These are phyloP conservation scores for Oscheius sp. DNA, from an alignment of 2,888 invertebrate genomes.

Conservation along the genomic window DNA sequence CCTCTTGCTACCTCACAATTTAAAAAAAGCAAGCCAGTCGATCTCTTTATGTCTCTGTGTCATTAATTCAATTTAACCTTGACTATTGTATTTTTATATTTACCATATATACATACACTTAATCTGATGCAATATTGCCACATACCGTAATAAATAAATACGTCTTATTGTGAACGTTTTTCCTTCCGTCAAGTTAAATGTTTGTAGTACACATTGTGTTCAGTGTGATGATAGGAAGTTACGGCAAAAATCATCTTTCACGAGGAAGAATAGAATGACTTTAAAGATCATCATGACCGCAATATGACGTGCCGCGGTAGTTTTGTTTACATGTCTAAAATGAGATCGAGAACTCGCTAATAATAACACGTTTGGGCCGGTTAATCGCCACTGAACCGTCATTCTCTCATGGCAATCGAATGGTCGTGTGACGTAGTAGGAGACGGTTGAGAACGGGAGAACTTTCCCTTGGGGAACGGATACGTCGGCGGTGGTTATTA, in stretches of 20 bases:
- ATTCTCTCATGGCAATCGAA: not conserved
- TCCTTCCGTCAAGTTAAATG: no score
- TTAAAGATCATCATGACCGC: slow-evolving; percentile 23
- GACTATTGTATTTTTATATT: not conserved
- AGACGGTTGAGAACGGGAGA: slow-evolving; percentile 13
- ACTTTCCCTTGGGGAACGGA: slow-evolving; percentile 10
- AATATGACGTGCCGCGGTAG: slow-evolving; percentile 1
- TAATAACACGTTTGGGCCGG: slow-evolving; percentile 24
- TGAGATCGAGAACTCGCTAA: slow-evolving; percentile 21
- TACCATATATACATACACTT: slow-evolving; percentile 9
- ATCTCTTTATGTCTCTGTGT: not conserved
- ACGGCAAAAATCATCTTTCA: not conserved
- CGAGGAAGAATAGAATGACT: not conserved
- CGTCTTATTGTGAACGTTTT: not conserved
- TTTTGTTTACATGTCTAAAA: slow-evolving; percentile 17
- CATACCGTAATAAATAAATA: slow-evolving; percentile 13
- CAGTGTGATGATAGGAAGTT: not conserved
- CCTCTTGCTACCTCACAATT: slow-evolving; percentile 32
- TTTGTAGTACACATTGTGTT: not conserved
- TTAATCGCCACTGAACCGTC: not conserved
- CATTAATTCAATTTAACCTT: not conserved
- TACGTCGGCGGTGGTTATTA: slow-evolving; percentile 10
- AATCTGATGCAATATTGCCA: slow-evolving; percentile 13
- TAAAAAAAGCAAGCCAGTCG: slow-evolving; percentile 11
- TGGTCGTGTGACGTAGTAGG: slow-evolving; percentile 23